These are phyloP conservation scores for Otus scops DNA, from an alignment of 2,797 vertebrate species.

Conservation along the genomic window DNA sequence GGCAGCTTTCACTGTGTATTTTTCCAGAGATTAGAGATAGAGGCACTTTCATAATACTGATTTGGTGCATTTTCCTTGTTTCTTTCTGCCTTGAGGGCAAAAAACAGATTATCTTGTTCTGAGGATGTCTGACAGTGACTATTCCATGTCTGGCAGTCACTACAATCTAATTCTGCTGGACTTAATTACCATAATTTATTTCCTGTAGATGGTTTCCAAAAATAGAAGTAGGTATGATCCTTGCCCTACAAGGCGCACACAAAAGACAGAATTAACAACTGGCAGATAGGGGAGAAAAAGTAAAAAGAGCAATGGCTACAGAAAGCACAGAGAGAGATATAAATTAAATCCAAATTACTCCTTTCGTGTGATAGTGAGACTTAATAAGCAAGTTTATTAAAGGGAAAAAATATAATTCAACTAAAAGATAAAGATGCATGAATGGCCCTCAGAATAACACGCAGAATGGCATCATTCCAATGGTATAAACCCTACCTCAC, in stretches of 20 bases:
- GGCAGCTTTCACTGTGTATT: neutral
- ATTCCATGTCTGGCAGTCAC: conserved; percentile 37
- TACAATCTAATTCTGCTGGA: conserved; percentile 47
- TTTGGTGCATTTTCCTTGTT: neutral
- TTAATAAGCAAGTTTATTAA: conserved; percentile 57
- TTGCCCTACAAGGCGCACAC: conserved; percentile 21
- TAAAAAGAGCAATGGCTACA: neutral
- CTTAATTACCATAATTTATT: conserved; percentile 58
- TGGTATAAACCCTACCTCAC: neutral
- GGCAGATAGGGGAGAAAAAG: neutral
- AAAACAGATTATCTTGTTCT: conserved; percentile 32
- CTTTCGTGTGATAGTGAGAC: conserved; percentile 4
- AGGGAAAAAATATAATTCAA: neutral
- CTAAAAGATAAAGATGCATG: neutral
- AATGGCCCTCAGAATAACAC: neutral
- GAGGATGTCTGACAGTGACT: conserved; percentile 45
- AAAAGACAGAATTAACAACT: conserved; percentile 40
- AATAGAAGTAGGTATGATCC: conserved; percentile 51
- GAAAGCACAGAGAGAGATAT: neutral
- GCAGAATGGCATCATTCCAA: neutral
- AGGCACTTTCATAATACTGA: neutral
- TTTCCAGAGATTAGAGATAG: conserved; percentile 1
- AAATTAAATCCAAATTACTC: conserved; percentile 52
- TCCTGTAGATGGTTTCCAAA: conserved; percentile 33
- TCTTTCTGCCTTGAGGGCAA: conserved; percentile 3